Base-by-base conservation (phyloP, 1,140 invertebrate species). In the Heliconius himera region DNA sequence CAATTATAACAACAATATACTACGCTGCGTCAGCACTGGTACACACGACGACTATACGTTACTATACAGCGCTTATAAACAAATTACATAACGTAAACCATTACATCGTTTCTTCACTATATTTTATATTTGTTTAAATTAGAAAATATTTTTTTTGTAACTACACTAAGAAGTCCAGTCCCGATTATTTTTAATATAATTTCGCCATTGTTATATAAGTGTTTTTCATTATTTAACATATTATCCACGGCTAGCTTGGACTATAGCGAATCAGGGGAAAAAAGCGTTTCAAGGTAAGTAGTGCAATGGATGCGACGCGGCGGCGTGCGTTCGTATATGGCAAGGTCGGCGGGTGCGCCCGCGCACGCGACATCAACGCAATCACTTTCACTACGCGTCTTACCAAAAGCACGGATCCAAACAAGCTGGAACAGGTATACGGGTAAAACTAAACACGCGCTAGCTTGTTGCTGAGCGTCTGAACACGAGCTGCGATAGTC, bases 351-450 rank as follows among this genome's bases (percentile, higher is more conserved):
- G 84, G 88, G 90, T 90, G 90, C 91, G 83, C 82, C 79, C 84
- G 87, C 88, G 89, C 92, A 90, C 89, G 90, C 91, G 90, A 91
- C 91, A 90, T 85, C 86, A 80, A 83, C 87, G 90, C 90, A 90
- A 92, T 91, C 92, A 93, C 91, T 93, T 94, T 94, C 91, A 93
- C 92, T 87, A 89, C 88, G 88, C 90, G 89, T 93, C 91, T 94
- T 94, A 89, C 90, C 91, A 92, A 91, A 93, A 87, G 87, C 88
- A 89, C 85, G 81, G 88, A 92, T 85, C 79, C 85, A 86, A 79
- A 73, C 80, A 51, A 74, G 74, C 87, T 91, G 87, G 88, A 91
- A 86, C 79, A 76, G 74, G 60, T 76, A 76, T 29, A n/a, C 22
- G 66, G 66, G 49, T 70, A 49, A 70, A 76, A 70, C 74, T 76